phyloP scores from a whole-genome alignment of 2,888 invertebrate species.

The Cancer borealis region DNA sequence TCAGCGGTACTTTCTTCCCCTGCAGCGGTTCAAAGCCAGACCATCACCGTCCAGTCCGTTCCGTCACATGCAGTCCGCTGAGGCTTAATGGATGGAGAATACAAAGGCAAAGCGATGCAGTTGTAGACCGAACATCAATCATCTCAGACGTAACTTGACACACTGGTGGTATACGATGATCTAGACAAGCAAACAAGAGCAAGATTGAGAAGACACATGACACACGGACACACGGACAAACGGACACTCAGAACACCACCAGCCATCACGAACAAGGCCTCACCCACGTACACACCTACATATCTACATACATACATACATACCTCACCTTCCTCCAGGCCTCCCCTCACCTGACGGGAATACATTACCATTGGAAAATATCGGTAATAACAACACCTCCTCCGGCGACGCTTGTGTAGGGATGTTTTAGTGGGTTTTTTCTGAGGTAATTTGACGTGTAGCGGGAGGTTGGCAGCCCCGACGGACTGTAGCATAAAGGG shows the following conservation, averaged over 20 bases:
- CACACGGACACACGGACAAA: not conserved
- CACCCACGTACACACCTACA: not conserved
- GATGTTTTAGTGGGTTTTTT: not conserved
- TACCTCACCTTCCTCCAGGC: not conserved
- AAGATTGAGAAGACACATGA: not conserved
- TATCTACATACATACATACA: not conserved
- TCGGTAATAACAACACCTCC: not conserved
- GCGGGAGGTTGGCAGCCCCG: not conserved
- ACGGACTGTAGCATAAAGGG: not conserved
- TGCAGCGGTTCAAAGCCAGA: not conserved
- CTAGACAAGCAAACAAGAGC: not conserved
- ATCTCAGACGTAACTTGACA: no score
- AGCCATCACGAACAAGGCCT: not conserved
- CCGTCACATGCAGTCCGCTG: not conserved
- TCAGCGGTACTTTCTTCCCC: not conserved
- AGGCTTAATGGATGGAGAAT: no score
- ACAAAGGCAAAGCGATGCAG: no score
- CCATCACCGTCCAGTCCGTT: not conserved
- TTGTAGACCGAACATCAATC: no score
- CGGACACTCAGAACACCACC: not conserved
- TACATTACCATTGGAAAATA: conserved; percentile 38
- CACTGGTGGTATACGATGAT: no score
- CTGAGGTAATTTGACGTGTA: not conserved
- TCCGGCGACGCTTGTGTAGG: not conserved
- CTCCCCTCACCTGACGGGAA: conserved; percentile 21